Evolutionary conservation across 2,888 invertebrate genomes (phyloP).

Genomic region (Quadroppia sp.): DNA sequence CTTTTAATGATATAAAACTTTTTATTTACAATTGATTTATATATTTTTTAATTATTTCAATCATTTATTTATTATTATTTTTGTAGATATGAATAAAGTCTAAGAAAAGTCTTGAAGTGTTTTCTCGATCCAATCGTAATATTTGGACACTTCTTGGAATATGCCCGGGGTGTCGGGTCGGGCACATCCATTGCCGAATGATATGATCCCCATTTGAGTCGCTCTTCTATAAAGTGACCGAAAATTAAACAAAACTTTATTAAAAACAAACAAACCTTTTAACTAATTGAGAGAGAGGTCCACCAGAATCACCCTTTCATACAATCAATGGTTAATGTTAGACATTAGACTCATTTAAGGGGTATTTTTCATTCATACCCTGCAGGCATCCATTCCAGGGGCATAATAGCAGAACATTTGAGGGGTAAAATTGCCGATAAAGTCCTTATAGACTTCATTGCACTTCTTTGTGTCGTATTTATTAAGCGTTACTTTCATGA

Average conservation of each 20-base stretch:
- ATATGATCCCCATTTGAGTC: slow-evolving; percentile 43
- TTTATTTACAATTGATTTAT: too few species aligned
- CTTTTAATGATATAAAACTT: too few species aligned
- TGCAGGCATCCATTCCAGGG: slow-evolving; percentile 6
- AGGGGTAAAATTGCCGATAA: not conserved
- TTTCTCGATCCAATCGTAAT: slow-evolving; percentile 43
- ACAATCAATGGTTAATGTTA: not conserved
- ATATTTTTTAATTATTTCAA: not conserved
- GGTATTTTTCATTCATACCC: not conserved
- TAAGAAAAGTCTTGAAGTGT: not conserved
- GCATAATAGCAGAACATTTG: slow-evolving; percentile 25
- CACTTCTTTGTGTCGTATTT: not conserved
- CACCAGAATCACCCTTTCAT: slow-evolving; percentile 43
- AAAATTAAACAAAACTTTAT: not conserved
- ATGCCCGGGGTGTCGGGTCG: slow-evolving; percentile 44
- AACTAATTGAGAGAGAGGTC: slow-evolving; percentile 37
- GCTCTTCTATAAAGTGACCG: not conserved
- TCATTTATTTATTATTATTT: not conserved
- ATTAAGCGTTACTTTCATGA: not conserved
- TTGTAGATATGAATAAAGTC: too few species aligned
- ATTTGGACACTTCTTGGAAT: slow-evolving; percentile 44
- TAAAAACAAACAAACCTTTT: not conserved
- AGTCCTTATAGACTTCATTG: not conserved
- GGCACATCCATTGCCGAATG: slow-evolving; percentile 44
- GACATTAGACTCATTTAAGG: not conserved